These are phyloP conservation scores for Enteromius argenteus DNA, from an alignment of 2,797 vertebrate species.

Conservation along the genomic window DNA sequence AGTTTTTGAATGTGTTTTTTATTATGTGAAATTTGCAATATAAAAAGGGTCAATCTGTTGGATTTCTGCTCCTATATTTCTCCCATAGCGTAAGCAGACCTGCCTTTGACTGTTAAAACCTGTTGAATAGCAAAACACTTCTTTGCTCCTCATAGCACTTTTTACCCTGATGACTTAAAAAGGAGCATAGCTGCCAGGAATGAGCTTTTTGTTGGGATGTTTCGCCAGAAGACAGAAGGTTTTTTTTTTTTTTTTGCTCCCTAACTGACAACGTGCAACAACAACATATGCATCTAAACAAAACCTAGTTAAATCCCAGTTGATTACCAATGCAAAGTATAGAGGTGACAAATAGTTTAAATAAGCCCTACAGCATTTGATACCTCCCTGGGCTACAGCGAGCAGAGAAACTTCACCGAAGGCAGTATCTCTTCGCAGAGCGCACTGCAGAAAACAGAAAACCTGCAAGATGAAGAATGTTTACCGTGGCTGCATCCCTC, in stretches of 20 bases:
- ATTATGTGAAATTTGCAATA: neutral
- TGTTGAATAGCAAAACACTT: conserved; percentile 23
- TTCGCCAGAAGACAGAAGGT: conserved; percentile 33
- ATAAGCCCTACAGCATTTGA: conserved; percentile 44
- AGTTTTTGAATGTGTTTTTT: neutral
- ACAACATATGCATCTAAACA: conserved; percentile 43
- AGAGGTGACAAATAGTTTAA: conserved; percentile 50
- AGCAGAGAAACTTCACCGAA: conserved; percentile 35
- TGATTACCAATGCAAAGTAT: conserved; percentile 39
- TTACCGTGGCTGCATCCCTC: conserved; percentile 71
- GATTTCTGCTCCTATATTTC: neutral
- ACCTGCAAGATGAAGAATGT: conserved; percentile 69
- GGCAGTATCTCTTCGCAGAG: conserved; percentile 19
- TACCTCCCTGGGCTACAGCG: conserved; percentile 40
- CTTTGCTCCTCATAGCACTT: conserved; percentile 21
- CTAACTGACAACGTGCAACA: conserved; percentile 21
- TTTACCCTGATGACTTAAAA: conserved; percentile 36
- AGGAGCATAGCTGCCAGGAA: conserved; percentile 40
- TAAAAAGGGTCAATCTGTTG: neutral
- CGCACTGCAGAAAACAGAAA: conserved; percentile 58
- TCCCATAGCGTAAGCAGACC: neutral
- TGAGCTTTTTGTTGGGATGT: conserved; percentile 19
- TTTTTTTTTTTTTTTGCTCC: neutral
- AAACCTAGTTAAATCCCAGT: conserved; percentile 45
- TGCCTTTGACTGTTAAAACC: conserved; percentile 10